These are phyloP conservation scores for Cisticola juncidis DNA, from an alignment of 2,113 vertebrate species.

Conservation along the genomic window DNA sequence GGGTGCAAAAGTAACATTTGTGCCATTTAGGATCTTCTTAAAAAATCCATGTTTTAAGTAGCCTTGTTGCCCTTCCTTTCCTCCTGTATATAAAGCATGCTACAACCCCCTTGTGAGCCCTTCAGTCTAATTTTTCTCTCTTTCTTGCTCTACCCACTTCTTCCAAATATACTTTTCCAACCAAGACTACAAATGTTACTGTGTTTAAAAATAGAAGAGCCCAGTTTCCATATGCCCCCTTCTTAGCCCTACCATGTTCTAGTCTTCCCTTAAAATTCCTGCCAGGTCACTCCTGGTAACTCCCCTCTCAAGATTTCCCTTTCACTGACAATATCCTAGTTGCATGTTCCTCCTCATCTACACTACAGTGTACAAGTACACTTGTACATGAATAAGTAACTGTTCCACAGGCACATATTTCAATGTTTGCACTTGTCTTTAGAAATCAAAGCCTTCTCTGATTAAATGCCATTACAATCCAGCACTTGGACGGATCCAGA, in stretches of 20 bases:
- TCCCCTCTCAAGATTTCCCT: background rate
- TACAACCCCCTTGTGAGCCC: background rate
- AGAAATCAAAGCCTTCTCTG: conserved; percentile 73
- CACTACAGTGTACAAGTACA: background rate
- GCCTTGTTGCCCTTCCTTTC: background rate
- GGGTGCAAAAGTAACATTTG: background rate
- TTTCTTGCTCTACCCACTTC: background rate
- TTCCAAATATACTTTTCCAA: background rate
- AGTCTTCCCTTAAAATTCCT: background rate
- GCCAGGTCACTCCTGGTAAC: background rate
- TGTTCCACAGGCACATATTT: conserved; percentile 50
- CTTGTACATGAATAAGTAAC: conserved; percentile 56
- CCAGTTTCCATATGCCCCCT: background rate
- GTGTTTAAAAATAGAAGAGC: background rate
- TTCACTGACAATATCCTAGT: background rate
- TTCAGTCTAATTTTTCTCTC: background rate
- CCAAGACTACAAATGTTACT: background rate
- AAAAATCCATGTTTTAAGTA: background rate
- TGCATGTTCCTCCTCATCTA: background rate
- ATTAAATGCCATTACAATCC: conserved; percentile 69
- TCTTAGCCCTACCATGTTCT: background rate
- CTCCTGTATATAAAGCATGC: background rate
- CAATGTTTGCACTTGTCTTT: conserved; percentile 66
- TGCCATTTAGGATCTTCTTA: background rate
- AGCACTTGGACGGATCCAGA: conserved; percentile 53